phyloP scores from a whole-genome alignment of 2,888 invertebrate genomes.

The Salpingus planirostris region DNA sequence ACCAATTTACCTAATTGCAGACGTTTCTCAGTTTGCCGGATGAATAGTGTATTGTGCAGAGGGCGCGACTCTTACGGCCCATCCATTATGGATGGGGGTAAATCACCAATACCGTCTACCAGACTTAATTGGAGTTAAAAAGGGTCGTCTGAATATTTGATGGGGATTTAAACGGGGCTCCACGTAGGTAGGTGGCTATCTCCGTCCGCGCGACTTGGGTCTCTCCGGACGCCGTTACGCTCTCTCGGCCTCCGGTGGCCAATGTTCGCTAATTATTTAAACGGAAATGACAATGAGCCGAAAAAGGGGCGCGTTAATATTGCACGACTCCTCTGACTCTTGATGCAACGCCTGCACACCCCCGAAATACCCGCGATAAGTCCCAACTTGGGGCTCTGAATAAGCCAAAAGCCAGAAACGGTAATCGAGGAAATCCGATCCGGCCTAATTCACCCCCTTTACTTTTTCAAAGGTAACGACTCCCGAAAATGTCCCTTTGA shows the following conservation, averaged over 20 bases:
- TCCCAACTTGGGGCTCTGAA: too few species aligned
- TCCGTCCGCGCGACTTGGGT: too few species aligned
- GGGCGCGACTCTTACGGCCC: slow-evolving; percentile 11
- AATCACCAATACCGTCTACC: slow-evolving; percentile 35
- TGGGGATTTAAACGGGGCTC: slow-evolving; percentile 28
- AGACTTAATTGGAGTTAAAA: slow-evolving; percentile 39
- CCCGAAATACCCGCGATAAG: too few species aligned
- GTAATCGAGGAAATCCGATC: too few species aligned
- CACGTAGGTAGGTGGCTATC: too few species aligned
- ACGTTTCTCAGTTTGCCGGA: slow-evolving; percentile 7
- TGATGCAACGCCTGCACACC: too few species aligned
- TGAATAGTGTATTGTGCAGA: slow-evolving; percentile 1
- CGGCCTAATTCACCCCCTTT: too few species aligned
- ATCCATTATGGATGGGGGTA: slow-evolving; percentile 24
- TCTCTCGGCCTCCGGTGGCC: slow-evolving; percentile 25
- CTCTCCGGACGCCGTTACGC: too few species aligned
- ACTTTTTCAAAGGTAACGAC: too few species aligned
- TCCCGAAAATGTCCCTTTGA: too few species aligned
- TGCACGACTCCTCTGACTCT: too few species aligned
- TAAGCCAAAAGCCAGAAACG: too few species aligned
- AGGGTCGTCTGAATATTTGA: slow-evolving; percentile 37
- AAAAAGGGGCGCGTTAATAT: slow-evolving; percentile 25
- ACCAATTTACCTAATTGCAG: slow-evolving; percentile 15
- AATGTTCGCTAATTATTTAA: slow-evolving; percentile 33
- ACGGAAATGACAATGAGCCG: slow-evolving; percentile 31